Evolutionary conservation across 2,797 vertebrate genomes (phyloP).

Genomic region (Anniella stebbinsi): DNA sequence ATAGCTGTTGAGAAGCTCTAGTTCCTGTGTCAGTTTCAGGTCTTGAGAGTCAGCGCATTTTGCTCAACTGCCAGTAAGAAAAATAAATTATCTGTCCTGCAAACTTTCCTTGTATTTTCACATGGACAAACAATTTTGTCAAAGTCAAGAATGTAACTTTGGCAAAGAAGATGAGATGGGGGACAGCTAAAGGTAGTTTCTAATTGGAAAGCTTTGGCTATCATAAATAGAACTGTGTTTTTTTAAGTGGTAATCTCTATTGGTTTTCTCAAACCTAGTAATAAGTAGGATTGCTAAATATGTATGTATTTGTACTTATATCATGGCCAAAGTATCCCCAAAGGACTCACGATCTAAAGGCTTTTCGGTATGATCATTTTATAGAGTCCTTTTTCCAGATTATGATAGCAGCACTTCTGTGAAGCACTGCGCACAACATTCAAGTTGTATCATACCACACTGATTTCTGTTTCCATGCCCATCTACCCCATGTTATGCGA

Average conservation of each 20-base stretch:
- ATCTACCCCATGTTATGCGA: background rate
- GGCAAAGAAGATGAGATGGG: slow-evolving; percentile 25
- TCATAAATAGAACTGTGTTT: background rate
- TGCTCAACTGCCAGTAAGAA: background rate
- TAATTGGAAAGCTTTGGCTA: background rate
- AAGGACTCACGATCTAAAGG: background rate
- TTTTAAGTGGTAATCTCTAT: background rate
- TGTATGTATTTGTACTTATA: background rate
- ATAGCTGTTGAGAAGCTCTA: background rate
- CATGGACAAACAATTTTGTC: background rate
- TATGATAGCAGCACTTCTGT: background rate
- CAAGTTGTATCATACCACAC: background rate
- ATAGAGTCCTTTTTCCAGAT: background rate
- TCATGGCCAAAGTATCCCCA: background rate
- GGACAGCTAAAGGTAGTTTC: background rate
- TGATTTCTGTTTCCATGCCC: background rate
- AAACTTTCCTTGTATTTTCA: slow-evolving; percentile 12
- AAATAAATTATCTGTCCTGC: background rate
- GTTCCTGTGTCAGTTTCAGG: background rate
- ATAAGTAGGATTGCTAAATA: background rate
- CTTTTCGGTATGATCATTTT: background rate
- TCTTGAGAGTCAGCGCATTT: background rate
- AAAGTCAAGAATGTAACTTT: background rate
- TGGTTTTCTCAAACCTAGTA: background rate
- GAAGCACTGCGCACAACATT: background rate